These are phyloP conservation scores for Vimba vimba DNA, from an alignment of 2,113 vertebrate species.

Conservation along the genomic window DNA sequence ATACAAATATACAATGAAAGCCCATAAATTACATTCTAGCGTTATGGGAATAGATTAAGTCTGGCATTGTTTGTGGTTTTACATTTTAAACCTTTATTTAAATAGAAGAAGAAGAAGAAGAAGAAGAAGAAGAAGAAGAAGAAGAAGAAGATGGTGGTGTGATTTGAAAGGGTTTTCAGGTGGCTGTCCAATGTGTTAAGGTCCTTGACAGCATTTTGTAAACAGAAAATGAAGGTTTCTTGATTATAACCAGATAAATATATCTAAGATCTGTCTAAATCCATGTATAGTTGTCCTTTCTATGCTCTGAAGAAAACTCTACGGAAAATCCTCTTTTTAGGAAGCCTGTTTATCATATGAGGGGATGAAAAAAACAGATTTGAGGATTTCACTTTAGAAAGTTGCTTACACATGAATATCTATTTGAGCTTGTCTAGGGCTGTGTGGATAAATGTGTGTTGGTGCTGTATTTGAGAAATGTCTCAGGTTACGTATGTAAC, in stretches of 20 bases:
- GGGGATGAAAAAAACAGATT: background rate
- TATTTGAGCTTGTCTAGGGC: too few relatives aligned
- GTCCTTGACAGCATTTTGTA: background rate
- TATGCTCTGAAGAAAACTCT: background rate
- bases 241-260: background rate
- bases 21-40: conserved; percentile 3
- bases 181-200: background rate
- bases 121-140: background rate
- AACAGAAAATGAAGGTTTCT: background rate
- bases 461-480: background rate
- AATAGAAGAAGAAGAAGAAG: background rate
- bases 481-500: too few relatives aligned
- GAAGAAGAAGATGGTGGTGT: too few relatives aligned
- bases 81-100: background rate
- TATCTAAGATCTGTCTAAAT: background rate
- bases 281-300: background rate
- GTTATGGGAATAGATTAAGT: background rate
- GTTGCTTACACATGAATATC: background rate
- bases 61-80: conserved; percentile 9
- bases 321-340: background rate
- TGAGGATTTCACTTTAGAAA: background rate
- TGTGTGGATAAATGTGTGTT: background rate
- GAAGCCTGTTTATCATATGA: background rate
- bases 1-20: conserved; percentile 21
- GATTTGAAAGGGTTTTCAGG: background rate